Conservation (phyloP, 1,140 invertebrate species). For the Anthonomus grandis region DNA sequence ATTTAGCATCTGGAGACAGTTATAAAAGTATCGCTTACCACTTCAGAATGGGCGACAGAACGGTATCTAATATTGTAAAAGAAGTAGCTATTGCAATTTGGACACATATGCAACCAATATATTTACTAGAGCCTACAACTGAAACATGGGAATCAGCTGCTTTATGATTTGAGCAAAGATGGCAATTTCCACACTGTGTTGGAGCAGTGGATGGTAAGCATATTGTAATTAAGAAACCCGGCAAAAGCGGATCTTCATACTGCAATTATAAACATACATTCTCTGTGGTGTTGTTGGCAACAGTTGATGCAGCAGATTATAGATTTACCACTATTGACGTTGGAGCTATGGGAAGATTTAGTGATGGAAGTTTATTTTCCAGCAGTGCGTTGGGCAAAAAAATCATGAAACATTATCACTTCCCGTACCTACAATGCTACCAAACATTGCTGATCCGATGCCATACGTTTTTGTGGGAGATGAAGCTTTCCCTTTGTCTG, state of each 20-base stretch:
- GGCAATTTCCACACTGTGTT: conserved; percentile 50
- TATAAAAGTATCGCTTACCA: too few relatives aligned
- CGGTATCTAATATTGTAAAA: too few relatives aligned
- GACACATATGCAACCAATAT: too few relatives aligned
- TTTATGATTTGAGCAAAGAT: conserved; percentile 35
- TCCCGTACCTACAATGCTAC: conserved; percentile 7
- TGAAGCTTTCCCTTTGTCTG: conserved; percentile 49
- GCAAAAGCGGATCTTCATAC: conserved; percentile 41
- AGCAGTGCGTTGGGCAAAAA: conserved; percentile 16
- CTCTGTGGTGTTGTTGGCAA: conserved; percentile 50
- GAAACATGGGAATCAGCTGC: conserved; percentile 36
- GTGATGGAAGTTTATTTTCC: conserved; percentile 36
- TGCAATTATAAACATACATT: conserved; percentile 50
- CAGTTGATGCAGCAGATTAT: conserved; percentile 48
- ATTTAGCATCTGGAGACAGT: too few relatives aligned
- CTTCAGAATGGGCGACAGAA: too few relatives aligned
- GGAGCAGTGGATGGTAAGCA: conserved; percentile 51
- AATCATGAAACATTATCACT: conserved; percentile 20
- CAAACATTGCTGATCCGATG: conserved; percentile 16
- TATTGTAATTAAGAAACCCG: conserved; percentile 42
- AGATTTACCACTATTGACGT: conserved; percentile 49
- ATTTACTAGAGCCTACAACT: too few relatives aligned
- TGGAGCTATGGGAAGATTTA: conserved; percentile 46
- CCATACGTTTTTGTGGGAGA: conserved; percentile 51
- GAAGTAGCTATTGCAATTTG: too few relatives aligned